phyloP scores from a whole-genome alignment of 2,888 invertebrate species.

The Caenorhabditis doughertyi region DNA sequence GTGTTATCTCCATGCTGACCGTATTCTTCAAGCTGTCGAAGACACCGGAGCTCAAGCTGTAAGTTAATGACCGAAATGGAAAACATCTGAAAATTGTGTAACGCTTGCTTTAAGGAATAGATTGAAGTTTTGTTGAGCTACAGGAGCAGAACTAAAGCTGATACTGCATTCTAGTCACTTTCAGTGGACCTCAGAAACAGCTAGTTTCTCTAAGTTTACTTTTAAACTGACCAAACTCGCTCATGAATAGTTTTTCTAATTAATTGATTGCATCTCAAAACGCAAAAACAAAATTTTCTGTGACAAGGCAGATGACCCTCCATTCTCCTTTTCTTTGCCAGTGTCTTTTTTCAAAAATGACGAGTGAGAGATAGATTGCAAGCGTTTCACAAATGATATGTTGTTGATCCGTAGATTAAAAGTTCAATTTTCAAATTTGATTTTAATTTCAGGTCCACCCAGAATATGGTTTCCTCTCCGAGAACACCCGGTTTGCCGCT shows the following conservation, averaged over 20 bases:
- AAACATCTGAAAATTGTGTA: too few species aligned
- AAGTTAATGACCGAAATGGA: too few species aligned
- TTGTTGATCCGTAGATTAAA: not conserved
- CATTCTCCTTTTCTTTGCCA: not conserved
- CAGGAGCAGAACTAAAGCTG: too few species aligned
- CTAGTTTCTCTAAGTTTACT: too few species aligned
- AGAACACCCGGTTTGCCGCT: slow-evolving; percentile 87
- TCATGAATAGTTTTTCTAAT: too few species aligned
- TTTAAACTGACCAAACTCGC: too few species aligned
- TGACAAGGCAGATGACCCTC: slow-evolving; percentile 35
- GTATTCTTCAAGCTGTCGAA: slow-evolving; percentile 86
- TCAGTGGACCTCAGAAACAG: too few species aligned
- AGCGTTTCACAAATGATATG: too few species aligned
- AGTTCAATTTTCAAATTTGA: slow-evolving; percentile 17
- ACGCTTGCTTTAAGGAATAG: too few species aligned
- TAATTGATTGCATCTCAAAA: slow-evolving; percentile 12
- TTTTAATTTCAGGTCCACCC: slow-evolving; percentile 87
- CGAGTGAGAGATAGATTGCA: slow-evolving; percentile 37
- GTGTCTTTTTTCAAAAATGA: slow-evolving; percentile 10
- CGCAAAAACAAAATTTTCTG: slow-evolving; percentile 36
- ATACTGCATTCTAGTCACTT: too few species aligned
- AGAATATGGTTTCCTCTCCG: slow-evolving; percentile 88
- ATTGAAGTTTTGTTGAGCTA: too few species aligned
- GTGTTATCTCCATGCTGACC: slow-evolving; percentile 86
- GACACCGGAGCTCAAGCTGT: slow-evolving; percentile 86